These are phyloP conservation scores for Dorcus hopei DNA, from an alignment of 2,888 invertebrate species.

Conservation along the genomic window DNA sequence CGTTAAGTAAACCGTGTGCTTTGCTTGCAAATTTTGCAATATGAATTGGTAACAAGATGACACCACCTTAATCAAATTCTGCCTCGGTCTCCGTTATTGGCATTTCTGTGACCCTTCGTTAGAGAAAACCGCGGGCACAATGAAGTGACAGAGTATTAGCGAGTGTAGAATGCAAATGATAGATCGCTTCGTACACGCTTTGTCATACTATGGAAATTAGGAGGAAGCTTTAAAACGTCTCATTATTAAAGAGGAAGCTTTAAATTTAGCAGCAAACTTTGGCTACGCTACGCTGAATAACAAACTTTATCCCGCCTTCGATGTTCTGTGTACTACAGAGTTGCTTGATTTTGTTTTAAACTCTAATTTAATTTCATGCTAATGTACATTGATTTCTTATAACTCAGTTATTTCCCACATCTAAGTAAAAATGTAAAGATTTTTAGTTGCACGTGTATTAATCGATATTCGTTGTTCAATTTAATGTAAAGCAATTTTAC, in stretches of 20 bases:
- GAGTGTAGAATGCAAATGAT: constrained; percentile 23
- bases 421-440: no score
- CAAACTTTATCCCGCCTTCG: no score
- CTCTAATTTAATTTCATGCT: no score
- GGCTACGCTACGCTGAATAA: no score
- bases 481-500: no score
- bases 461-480: no score
- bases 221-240: not conserved
- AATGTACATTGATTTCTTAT: no score
- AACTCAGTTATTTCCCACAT: no score
- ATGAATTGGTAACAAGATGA: not conserved
- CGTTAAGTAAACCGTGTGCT: not conserved
- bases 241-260: not conserved
- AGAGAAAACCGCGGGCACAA: constrained; percentile 22
- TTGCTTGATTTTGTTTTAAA: no score
- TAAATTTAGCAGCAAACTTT: not conserved
- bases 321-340: no score
- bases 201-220: constrained; percentile 12
- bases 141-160: constrained; percentile 25
- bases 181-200: constrained; percentile 14
- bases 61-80: constrained; percentile 8
- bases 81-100: constrained; percentile 15
- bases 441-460: no score
- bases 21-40: not conserved
- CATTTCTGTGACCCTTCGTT: constrained; percentile 25